Conservation (phyloP, 2,888 invertebrate genomes). For the Polymixis lichenea region DNA sequence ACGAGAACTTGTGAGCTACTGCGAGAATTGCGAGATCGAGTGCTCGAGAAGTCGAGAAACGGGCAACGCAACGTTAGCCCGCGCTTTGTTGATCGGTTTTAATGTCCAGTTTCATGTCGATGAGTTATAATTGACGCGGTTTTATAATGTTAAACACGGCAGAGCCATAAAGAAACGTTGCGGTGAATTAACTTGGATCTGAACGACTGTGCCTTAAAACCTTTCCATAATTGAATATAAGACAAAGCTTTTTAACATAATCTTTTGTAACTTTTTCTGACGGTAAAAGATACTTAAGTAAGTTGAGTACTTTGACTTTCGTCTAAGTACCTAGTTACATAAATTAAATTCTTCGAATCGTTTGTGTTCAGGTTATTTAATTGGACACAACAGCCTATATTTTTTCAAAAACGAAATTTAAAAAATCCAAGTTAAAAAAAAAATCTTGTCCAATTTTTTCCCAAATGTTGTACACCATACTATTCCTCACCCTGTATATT, state of each 20-base stretch:
- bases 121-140: constrained; percentile 63
- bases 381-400: not conserved
- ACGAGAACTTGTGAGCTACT: constrained; percentile 38
- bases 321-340: constrained; percentile 9
- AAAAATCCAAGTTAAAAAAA: no score
- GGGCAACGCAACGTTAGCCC: constrained; percentile 24
- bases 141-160: constrained; percentile 52
- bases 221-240: constrained; percentile 53
- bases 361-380: constrained; percentile 11
- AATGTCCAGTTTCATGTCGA: constrained; percentile 55
- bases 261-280: constrained; percentile 32
- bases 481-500: not conserved
- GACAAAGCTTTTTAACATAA: constrained; percentile 42
- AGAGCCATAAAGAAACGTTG: constrained; percentile 35
- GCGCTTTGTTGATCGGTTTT: constrained; percentile 56
- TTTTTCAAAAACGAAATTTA: no score
- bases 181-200: constrained; percentile 47
- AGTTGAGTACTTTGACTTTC: constrained; percentile 15
- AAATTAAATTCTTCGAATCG: constrained; percentile 14
- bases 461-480: constrained; percentile 4
- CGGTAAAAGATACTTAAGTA: constrained; percentile 17
- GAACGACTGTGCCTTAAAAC: constrained; percentile 25
- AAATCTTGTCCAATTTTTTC: not conserved
- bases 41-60: constrained; percentile 23
- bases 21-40: constrained; percentile 42